Conservation (phyloP, 2,113 vertebrate species). For the Sisor rabdophorus region DNA sequence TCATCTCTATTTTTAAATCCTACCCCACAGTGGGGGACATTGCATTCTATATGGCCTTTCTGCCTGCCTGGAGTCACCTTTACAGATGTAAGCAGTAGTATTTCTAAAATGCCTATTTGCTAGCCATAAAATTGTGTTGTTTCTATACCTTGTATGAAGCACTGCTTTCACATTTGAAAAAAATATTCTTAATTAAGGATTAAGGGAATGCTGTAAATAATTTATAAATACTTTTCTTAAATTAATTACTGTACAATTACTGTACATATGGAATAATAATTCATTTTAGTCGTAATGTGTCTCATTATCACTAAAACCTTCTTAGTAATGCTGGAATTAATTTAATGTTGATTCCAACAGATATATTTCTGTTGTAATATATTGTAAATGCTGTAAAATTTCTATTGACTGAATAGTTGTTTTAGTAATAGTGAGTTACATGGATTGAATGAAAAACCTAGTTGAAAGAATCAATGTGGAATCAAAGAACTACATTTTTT, state of each 20-base stretch:
- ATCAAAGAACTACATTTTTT: too few species aligned
- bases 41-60: constrained; percentile 91
- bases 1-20: constrained; percentile 97
- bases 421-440: not conserved
- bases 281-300: not conserved
- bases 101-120: not conserved
- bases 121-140: not conserved
- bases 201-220: too few species aligned
- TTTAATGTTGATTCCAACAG: not conserved
- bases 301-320: not conserved
- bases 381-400: too few species aligned
- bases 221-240: too few species aligned
- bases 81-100: constrained; percentile 83
- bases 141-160: not conserved
- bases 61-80: constrained; percentile 91
- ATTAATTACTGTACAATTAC: not conserved
- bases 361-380: too few species aligned
- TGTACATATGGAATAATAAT: not conserved
- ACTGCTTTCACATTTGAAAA: not conserved
- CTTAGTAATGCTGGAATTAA: not conserved
- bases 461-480: too few species aligned
- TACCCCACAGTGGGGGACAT: constrained; percentile 94
- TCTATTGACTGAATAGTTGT: not conserved
- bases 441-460: too few species aligned
- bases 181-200: not conserved